Evolutionary conservation across 2,797 vertebrate species (phyloP), one percentile per base, ranked within the genome.

Genomic region (Morelia viridis): DNA sequence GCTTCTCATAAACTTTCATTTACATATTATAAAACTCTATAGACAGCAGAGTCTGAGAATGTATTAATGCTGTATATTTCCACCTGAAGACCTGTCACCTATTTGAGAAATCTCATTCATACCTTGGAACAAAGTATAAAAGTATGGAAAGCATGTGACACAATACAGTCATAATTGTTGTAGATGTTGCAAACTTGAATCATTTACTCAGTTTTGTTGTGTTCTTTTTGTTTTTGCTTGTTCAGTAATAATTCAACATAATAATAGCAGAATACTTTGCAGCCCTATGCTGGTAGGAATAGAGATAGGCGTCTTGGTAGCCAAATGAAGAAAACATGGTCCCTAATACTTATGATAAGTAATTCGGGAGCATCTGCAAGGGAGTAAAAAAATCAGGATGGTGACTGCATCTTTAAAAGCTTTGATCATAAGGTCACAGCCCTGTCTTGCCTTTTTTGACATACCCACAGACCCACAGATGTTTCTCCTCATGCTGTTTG

Each of bases 31-130:
- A 93, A 94, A 90, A 0, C 0, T 0, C 0, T n/a, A 4, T 0
- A 15, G 22, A 86, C 0, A 1, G 11, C 87, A 46, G 46, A 60
- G 60, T 94, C 92, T 95, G 31, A 88, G 64, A 84, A 2, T 68
- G 12, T 50, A 92, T 89, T 91, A 58, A 86, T 64, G 11, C 90
- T 84, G 58, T 83, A 68, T 90, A 88, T 91, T 91, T 89, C 41
- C 17, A 84, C 28, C 64, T 91, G 35, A 56, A 65, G 71, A 89
- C 15, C 12, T 84, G 88, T 57, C 50, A 71, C 4, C 62, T 35
- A 46, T 90, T 86, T 92, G n/a, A 93, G 84, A 15, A 94, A 56
- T 84, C 93, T 85, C 76, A 56, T 94, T 91, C 60, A 53, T 92
- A 71, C 53, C 87, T 64, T 85, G 71, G 13, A 90, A 50, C 35